Conservation (phyloP, 1,140 invertebrate species). For the Drosophila parabipectinata region DNA sequence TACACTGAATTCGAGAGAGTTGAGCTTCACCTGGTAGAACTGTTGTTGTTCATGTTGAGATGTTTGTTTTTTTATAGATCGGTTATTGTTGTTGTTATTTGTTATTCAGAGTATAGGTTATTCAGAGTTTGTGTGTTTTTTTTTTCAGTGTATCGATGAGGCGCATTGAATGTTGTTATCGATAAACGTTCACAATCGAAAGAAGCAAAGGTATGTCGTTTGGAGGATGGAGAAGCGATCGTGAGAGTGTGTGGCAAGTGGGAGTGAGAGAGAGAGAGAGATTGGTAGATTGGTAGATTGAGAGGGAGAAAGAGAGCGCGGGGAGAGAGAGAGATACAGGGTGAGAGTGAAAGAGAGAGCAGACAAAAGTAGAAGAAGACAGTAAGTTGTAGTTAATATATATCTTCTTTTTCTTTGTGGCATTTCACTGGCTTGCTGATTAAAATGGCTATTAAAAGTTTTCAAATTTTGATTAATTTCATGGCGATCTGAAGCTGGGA, state of each 20-base stretch:
- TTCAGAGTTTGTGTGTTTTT: constrained; percentile 37
- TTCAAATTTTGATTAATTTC: constrained; percentile 39
- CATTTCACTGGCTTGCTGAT: constrained; percentile 39
- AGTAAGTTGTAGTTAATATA: constrained; percentile 65
- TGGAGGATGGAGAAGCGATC: constrained; percentile 22
- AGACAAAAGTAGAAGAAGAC: constrained; percentile 75
- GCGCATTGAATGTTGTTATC: constrained; percentile 34
- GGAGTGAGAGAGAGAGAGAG: constrained; percentile 15
- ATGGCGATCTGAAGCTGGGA: constrained; percentile 15
- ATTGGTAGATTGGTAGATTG: constrained; percentile 25
- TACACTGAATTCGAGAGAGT: constrained; percentile 64
- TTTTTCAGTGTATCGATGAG: constrained; percentile 18
- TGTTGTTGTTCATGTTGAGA: constrained; percentile 66
- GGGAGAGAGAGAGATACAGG: constrained; percentile 57
- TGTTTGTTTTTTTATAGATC: constrained; percentile 34
- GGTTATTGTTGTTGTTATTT: constrained; percentile 31
- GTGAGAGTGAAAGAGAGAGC: constrained; percentile 66
- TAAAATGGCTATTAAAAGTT: constrained; percentile 33
- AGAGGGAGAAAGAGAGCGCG: constrained; percentile 37
- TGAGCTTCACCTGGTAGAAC: constrained; percentile 82
- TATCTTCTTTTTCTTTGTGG: constrained; percentile 31
- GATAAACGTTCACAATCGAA: constrained; percentile 39
- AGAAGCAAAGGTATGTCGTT: constrained; percentile 23
- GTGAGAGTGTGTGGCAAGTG: constrained; percentile 35
- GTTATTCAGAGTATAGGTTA: constrained; percentile 10